Conservation (phyloP, 2,797 vertebrate species). For the Chaetodon trifasciatus region DNA sequence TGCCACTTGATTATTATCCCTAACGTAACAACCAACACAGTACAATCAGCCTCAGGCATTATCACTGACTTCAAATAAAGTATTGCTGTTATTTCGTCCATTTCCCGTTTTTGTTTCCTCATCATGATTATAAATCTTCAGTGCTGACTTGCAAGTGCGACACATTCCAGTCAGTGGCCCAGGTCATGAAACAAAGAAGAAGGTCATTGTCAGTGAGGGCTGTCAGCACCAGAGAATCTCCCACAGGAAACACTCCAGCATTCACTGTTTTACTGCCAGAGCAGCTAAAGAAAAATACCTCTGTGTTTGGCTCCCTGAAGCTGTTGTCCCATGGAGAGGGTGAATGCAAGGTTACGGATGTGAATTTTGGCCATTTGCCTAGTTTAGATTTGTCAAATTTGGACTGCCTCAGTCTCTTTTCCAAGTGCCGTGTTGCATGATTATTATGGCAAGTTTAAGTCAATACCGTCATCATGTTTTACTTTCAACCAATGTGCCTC, state of each 20-base stretch:
- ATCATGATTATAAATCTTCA: constrained; percentile 10
- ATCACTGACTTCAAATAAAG: not conserved
- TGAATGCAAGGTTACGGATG: constrained; percentile 1
- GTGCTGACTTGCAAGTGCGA: constrained; percentile 43
- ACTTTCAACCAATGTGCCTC: not conserved
- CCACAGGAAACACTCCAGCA: constrained; percentile 62
- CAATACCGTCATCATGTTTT: constrained; percentile 2
- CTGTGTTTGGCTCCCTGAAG: constrained; percentile 34
- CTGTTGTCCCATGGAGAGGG: constrained; percentile 8
- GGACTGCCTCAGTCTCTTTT: not conserved
- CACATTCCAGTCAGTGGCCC: constrained; percentile 35
- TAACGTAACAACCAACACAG: not conserved
- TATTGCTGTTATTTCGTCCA: constrained; percentile 8
- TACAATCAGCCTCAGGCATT: not conserved
- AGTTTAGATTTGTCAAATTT: constrained; percentile 14
- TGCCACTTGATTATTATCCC: not conserved
- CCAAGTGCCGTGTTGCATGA: not conserved
- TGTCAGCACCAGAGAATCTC: constrained; percentile 32
- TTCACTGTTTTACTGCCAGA: constrained; percentile 11
- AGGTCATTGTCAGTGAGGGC: constrained; percentile 47
- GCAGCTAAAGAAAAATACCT: constrained; percentile 27
- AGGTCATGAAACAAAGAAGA: constrained; percentile 57
- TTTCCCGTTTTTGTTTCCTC: constrained; percentile 35
- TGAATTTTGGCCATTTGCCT: constrained; percentile 15
- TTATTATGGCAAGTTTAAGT: constrained; percentile 8